Conservation (phyloP, 2,797 vertebrate species). For the Tragelaphus eurycerus region DNA sequence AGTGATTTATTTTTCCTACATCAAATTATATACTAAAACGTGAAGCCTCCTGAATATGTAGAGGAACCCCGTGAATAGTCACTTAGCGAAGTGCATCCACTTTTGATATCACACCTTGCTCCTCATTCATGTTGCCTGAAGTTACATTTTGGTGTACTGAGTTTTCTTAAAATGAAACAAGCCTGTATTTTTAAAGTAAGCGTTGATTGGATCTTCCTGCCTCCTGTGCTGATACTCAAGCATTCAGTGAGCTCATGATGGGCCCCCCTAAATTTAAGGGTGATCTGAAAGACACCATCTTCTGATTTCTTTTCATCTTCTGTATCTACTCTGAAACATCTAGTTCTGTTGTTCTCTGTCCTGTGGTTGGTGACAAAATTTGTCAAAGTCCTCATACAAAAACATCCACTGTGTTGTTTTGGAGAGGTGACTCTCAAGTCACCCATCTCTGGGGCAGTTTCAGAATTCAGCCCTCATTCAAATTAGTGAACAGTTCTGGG, state of each 20-base stretch:
- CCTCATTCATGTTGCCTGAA: slow-evolving; percentile 21
- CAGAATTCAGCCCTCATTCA: slow-evolving; percentile 36
- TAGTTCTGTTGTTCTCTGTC: not conserved
- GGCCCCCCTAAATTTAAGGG: not conserved
- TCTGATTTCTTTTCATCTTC: slow-evolving; percentile 18
- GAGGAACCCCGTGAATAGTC: not conserved
- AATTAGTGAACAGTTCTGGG: not conserved
- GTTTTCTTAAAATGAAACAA: slow-evolving; percentile 41
- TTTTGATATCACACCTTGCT: not conserved
- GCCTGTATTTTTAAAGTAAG: not conserved
- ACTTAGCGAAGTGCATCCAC: not conserved
- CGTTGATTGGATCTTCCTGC: not conserved
- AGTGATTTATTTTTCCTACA: not conserved
- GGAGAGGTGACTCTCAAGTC: not conserved
- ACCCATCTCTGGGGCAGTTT: not conserved
- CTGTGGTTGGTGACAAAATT: not conserved
- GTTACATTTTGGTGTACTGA: not conserved
- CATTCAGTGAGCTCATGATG: not conserved
- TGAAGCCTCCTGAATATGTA: not conserved
- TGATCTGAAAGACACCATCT: not conserved
- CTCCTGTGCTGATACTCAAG: slow-evolving; percentile 2
- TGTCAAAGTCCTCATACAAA: not conserved
- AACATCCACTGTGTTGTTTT: not conserved
- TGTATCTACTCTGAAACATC: not conserved
- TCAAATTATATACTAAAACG: not conserved